A percentile compares a stretch with the other conserved stretches of the same genome.
These are phyloP conservation scores for Coturnix japonica DNA, from an alignment of 2,113 vertebrate species.

Conservation along the genomic window DNA sequence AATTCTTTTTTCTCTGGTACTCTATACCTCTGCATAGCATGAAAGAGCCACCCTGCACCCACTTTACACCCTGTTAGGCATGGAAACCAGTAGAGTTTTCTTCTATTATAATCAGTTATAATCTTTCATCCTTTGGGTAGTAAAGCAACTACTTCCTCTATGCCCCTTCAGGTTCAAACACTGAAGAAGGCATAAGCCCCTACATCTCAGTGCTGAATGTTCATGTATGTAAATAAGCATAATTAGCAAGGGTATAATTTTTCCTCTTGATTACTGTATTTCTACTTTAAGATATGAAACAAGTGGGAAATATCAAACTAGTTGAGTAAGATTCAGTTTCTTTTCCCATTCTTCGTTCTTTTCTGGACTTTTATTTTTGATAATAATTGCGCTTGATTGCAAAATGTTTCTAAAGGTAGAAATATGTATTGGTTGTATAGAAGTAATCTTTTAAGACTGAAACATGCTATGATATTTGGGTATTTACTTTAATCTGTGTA, in stretches of 20 bases:
- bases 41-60: background rate
- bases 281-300: background rate
- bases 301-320: background rate
- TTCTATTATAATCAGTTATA: background rate
- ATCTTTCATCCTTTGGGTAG: background rate
- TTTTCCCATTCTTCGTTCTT: background rate
- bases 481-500: background rate
- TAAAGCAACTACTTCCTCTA: background rate
- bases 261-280: background rate
- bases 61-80: background rate
- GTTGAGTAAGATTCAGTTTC: background rate
- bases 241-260: background rate
- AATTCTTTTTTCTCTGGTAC: background rate
- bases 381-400: background rate
- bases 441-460: background rate
- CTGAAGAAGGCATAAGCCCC: background rate
- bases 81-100: background rate
- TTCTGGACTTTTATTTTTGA: background rate
- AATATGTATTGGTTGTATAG: background rate
- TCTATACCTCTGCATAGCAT: background rate
- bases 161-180: background rate
- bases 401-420: background rate
- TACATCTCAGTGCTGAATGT: background rate
- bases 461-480: background rate
- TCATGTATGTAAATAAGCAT: background rate